Percentiles rank a stretch among this genome's conserved stretches.
phyloP scores from a whole-genome alignment of 2,888 invertebrate species.

The Neuroscelio doddi region DNA sequence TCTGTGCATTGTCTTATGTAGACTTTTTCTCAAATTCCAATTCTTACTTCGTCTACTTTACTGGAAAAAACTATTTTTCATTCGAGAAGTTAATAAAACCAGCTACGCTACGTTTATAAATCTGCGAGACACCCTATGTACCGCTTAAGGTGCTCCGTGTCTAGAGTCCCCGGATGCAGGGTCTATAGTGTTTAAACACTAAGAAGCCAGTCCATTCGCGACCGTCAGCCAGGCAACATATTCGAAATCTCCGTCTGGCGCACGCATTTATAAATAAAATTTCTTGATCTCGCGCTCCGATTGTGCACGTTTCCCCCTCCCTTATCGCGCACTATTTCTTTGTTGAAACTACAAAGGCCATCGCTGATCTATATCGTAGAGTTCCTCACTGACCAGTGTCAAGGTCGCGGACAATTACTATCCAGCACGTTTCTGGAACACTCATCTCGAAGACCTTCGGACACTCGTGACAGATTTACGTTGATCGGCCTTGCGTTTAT shows the following conservation, averaged over 20 bases:
- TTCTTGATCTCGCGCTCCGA: conserved; percentile 32
- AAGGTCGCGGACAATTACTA: conserved; percentile 42
- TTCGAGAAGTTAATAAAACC: too few relatives aligned
- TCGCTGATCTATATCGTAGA: conserved; percentile 5
- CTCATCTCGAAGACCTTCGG: not conserved
- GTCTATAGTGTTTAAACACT: conserved; percentile 57
- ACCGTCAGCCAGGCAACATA: conserved; percentile 64
- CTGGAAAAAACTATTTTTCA: too few relatives aligned
- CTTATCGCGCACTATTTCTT: conserved; percentile 23
- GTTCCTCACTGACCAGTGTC: conserved; percentile 40
- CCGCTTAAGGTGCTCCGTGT: conserved; percentile 50
- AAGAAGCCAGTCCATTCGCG: conserved; percentile 65
- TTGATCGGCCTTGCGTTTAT: too few relatives aligned
- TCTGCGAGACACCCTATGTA: conserved; percentile 38
- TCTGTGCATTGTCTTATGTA: too few relatives aligned
- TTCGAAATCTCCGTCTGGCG: conserved; percentile 55
- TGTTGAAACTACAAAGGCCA: conserved; percentile 24
- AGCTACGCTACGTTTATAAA: too few relatives aligned
- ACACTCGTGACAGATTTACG: not conserved
- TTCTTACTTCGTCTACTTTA: too few relatives aligned
- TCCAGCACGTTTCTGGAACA: not conserved
- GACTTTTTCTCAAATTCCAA: too few relatives aligned
- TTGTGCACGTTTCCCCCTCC: conserved; percentile 7
- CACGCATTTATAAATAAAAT: conserved; percentile 51
- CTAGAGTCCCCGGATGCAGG: conserved; percentile 58